These are phyloP conservation scores for Eledona agricola DNA, from an alignment of 2,888 invertebrate species.

Conservation along the genomic window DNA sequence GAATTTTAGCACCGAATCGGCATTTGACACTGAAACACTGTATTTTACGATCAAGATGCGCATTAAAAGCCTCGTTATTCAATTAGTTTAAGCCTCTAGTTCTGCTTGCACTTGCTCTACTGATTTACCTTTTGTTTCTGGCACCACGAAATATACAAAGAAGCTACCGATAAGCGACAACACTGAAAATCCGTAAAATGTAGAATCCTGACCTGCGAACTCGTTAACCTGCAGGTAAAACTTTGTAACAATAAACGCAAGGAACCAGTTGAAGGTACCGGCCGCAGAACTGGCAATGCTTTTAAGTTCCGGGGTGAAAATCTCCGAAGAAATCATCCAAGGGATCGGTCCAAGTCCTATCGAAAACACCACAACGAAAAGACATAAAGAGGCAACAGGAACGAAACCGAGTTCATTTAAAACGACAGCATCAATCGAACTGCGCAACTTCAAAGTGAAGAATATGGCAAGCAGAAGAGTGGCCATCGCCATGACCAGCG, in stretches of 20 bases:
- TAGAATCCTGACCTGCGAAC: constrained; percentile 68
- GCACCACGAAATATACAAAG: constrained; percentile 62
- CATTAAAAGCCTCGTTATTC: background rate
- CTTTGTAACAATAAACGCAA: constrained; percentile 81
- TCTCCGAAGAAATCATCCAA: constrained; percentile 84
- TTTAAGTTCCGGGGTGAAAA: constrained; percentile 81
- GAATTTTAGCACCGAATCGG: too few relatives aligned
- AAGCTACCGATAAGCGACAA: constrained; percentile 71
- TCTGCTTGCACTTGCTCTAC: constrained; percentile 53
- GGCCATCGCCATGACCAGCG: constrained; percentile 74
- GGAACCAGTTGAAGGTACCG: constrained; percentile 81
- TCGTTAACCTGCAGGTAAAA: constrained; percentile 70
- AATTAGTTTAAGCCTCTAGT: constrained; percentile 37
- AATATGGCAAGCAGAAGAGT: constrained; percentile 76
- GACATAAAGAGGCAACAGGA: constrained; percentile 76
- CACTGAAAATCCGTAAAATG: constrained; percentile 78
- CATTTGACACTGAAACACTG: too few relatives aligned
- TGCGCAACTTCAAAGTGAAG: constrained; percentile 66
- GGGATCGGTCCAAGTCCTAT: constrained; percentile 88
- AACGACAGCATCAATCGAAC: constrained; percentile 57
- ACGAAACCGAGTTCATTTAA: constrained; percentile 73
- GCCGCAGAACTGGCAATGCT: constrained; percentile 79
- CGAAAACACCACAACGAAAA: constrained; percentile 84
- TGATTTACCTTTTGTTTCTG: constrained; percentile 57
- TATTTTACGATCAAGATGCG: too few relatives aligned